These are phyloP conservation scores for Furcifer pardalis DNA, from an alignment of 2,797 vertebrate species.

Conservation along the genomic window DNA sequence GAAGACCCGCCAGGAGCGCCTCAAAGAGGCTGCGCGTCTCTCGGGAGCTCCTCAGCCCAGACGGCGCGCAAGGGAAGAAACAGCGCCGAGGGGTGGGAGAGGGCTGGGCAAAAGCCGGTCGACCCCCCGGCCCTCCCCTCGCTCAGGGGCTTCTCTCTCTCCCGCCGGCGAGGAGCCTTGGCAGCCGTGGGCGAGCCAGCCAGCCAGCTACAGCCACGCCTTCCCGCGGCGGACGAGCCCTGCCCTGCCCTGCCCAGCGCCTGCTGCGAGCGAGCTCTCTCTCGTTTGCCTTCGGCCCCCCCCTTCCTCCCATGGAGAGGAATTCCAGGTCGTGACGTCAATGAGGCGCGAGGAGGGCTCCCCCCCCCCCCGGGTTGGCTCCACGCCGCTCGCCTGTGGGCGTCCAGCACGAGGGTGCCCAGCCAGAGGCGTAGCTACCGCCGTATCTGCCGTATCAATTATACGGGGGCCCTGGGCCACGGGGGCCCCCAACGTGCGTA, in stretches of 20 bases:
- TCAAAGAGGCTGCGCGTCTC: constrained; percentile 11
- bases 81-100: neutral
- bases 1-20: neutral
- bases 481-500: too few species aligned
- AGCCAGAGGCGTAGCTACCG: too few species aligned
- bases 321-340: constrained; percentile 41
- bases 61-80: neutral
- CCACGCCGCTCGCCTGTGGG: too few species aligned
- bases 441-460: too few species aligned
- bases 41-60: neutral
- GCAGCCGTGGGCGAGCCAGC: too few species aligned
- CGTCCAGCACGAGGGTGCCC: neutral
- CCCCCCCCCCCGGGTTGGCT: neutral
- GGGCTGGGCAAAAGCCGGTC: neutral
- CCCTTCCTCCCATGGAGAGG: neutral
- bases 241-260: too few species aligned
- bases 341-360: neutral
- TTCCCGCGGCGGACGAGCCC: neutral
- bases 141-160: neutral
- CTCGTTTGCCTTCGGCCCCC: neutral
- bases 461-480: too few species aligned
- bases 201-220: neutral
- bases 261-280: neutral
- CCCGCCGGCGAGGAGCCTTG: too few species aligned
- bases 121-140: neutral